Evolutionary conservation across 2,797 vertebrate species (phyloP), one percentile per base, ranked within the genome.

Genomic region (Numenius phaeopus): DNA sequence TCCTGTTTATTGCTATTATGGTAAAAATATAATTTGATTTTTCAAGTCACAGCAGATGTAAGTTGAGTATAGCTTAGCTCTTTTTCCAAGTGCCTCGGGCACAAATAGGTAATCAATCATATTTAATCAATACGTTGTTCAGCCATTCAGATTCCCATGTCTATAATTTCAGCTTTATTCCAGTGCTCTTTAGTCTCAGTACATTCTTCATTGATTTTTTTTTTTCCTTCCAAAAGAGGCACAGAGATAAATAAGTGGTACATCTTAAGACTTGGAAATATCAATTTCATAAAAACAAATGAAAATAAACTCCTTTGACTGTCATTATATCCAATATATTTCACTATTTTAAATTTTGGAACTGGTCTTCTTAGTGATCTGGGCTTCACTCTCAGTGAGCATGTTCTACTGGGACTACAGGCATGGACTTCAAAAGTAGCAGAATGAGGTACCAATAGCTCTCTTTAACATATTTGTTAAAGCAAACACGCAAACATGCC

Each of bases 101-200:
- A 94, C 86, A 96, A 84, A 96, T 87, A 90, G 92, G 71, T 87
- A 97, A 97, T 97, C 94, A 85, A 96, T 97, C 94, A 96, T 92
- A 97, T 95, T 95, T 97, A 96, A 97, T 97, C 97, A 97, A 98
- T 97, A 95, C 77, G 85, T 70, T 95, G 88, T 67, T 96, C 94
- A 95, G 83, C 78, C 90, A 96, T 88, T 80, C 59, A 95, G 86
- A 92, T 95, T 94, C 85, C 61, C 72, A 65, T 44, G 65, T 89
- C 94, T 97, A 64, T 93, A 96, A 95, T 96, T 95, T 69, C 55
- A 91, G 55, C 84, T 90, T 96, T 95, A 95, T 90, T 97, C 88
- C 91, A 96, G 95, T 86, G 71, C 90, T 90, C 69, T 85, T 91
- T 83, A 88, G 87, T 75, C 40, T 83, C 79, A 75, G 37, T 69